Percentiles rank a stretch among this genome's conserved stretches.
phyloP scores from a whole-genome alignment of 2,888 invertebrate species.

The Girardia tigrina region DNA sequence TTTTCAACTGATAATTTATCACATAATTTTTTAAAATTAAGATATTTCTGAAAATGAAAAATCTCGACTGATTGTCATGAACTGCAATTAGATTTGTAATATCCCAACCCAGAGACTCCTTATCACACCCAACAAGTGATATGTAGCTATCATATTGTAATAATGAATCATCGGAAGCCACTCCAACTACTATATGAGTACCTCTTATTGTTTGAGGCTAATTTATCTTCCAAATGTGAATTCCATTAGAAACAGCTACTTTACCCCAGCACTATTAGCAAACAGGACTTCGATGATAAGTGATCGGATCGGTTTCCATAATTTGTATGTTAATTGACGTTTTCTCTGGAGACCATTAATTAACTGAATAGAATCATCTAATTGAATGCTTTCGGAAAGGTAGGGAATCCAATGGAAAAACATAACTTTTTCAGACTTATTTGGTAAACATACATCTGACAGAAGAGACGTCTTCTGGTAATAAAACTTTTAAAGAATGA shows the following conservation, averaged over 20 bases:
- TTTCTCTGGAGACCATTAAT: conserved; percentile 83
- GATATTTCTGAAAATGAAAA: background rate
- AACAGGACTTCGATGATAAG: conserved; percentile 91
- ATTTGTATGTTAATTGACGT: conserved; percentile 93
- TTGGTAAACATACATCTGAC: background rate
- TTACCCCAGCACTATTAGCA: conserved; percentile 94
- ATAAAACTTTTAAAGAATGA: background rate
- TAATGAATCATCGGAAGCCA: background rate
- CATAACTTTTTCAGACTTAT: background rate
- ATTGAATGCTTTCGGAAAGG: background rate
- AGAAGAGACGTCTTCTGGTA: background rate
- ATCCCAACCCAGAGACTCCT: conserved; percentile 33
- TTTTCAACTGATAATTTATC: background rate
- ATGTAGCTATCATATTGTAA: conserved; percentile 1
- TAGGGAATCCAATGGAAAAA: background rate
- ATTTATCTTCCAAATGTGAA: conserved; percentile 94
- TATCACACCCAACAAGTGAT: conserved; percentile 12
- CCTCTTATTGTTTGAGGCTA: conserved; percentile 59
- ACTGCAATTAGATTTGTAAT: background rate
- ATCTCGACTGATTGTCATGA: background rate
- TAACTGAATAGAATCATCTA: background rate
- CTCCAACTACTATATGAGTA: conserved; percentile 29
- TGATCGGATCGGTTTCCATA: conserved; percentile 91
- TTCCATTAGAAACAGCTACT: conserved; percentile 76
- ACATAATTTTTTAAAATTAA: background rate